Conservation (phyloP, 2,888 invertebrate species). For the Ochlodes sylvanus region DNA sequence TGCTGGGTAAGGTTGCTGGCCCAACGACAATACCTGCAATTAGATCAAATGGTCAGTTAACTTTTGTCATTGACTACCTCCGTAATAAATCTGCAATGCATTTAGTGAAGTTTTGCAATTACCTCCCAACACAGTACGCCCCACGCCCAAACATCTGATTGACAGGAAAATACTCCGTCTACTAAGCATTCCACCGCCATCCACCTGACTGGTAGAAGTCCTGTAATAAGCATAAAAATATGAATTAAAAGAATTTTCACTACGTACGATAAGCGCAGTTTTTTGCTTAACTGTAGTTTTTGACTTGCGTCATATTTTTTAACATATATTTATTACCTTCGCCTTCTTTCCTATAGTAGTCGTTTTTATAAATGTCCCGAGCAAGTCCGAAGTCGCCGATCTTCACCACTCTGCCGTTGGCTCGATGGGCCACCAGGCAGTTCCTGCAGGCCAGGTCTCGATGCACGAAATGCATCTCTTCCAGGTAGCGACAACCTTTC, state of each 20-base stretch:
- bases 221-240: slow-evolving; percentile 63
- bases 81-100: too few relatives aligned
- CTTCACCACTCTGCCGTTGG: slow-evolving; percentile 92
- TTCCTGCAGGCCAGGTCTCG: slow-evolving; percentile 98
- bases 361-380: slow-evolving; percentile 98
- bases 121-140: slow-evolving; percentile 97
- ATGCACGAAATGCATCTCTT: slow-evolving; percentile 98
- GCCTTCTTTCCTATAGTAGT: slow-evolving; percentile 98
- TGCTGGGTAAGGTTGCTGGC: slow-evolving; percentile 98
- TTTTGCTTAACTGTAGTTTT: too few relatives aligned
- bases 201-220: slow-evolving; percentile 97
- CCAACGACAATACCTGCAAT: slow-evolving; percentile 92
- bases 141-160: slow-evolving; percentile 98
- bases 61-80: too few relatives aligned
- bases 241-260: too few relatives aligned
- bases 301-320: too few relatives aligned
- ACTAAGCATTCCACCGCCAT: slow-evolving; percentile 99
- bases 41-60: neutral
- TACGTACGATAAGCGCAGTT: too few relatives aligned
- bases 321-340: slow-evolving; percentile 86
- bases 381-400: slow-evolving; percentile 99
- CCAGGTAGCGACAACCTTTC: slow-evolving; percentile 97
- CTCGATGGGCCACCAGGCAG: slow-evolving; percentile 94
- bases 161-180: slow-evolving; percentile 98
- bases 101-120: slow-evolving; percentile 21